A percentile compares a stretch with the other conserved stretches of the same genome.
Conservation (phyloP, 2,888 invertebrate genomes). For the Salpingus planirostris region DNA sequence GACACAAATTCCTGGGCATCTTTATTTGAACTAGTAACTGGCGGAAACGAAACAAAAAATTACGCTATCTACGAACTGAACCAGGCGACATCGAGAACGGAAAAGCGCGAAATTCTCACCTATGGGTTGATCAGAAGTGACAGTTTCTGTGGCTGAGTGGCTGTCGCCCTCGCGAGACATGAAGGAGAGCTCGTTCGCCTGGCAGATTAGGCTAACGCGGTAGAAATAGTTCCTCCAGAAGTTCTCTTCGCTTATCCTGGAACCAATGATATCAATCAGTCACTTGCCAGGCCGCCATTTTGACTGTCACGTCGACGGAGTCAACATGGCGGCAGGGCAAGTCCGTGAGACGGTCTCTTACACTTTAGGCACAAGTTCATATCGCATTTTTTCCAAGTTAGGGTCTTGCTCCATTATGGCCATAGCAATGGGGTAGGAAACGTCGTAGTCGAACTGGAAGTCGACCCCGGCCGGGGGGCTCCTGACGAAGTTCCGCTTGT, state of each 20-base stretch:
- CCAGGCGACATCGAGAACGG: not conserved
- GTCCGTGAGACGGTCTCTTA: no score
- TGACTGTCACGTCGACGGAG: no score
- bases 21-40: constrained; percentile 29
- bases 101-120: constrained; percentile 23
- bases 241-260: constrained; percentile 89
- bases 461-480: constrained; percentile 93
- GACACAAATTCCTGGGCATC: constrained; percentile 65
- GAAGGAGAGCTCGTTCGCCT: constrained; percentile 70
- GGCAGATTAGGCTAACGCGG: constrained; percentile 95
- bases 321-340: no score
- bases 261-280: no score
- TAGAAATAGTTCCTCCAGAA: constrained; percentile 99
- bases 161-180: constrained; percentile 39
- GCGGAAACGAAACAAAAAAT: constrained; percentile 24
- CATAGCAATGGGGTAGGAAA: constrained; percentile 86
- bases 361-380: constrained; percentile 99
- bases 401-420: constrained; percentile 92
- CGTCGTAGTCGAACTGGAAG: constrained; percentile 91
- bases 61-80: constrained; percentile 7
- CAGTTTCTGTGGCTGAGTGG: constrained; percentile 31
- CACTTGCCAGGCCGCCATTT: no score
- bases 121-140: constrained; percentile 36
- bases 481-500: constrained; percentile 94
- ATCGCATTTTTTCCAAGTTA: constrained; percentile 96